phyloP scores from a whole-genome alignment of 2,797 vertebrate species.

The Borostomias antarcticus region DNA sequence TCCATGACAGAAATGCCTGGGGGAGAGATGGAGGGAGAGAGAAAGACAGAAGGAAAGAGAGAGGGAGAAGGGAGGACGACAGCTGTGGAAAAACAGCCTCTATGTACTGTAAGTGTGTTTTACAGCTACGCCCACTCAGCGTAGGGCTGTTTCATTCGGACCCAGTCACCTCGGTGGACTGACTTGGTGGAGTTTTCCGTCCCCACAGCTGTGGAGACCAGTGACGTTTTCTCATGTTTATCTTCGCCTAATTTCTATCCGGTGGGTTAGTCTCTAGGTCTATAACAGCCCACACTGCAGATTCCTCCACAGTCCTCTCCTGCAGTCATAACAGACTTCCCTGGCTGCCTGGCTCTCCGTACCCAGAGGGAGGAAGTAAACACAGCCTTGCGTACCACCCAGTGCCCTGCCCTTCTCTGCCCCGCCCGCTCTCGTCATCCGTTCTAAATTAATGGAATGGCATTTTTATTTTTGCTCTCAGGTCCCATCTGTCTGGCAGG shows the following conservation, averaged over 20 bases:
- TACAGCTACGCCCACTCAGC: constrained; percentile 3
- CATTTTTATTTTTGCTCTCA: background rate
- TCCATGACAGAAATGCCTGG: constrained; percentile 4
- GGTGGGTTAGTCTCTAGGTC: constrained; percentile 18
- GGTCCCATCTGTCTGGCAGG: background rate
- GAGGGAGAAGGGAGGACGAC: constrained; percentile 6
- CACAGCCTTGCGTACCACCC: constrained; percentile 37
- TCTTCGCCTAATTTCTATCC: constrained; percentile 24
- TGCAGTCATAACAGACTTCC: constrained; percentile 46
- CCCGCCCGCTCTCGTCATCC: constrained; percentile 18
- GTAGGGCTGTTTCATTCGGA: constrained; percentile 42
- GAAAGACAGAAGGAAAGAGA: background rate
- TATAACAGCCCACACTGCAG: constrained; percentile 21
- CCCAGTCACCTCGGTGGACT: constrained; percentile 17
- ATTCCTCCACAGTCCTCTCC: constrained; percentile 19
- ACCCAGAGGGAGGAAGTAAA: constrained; percentile 58
- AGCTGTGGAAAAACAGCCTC: constrained; percentile 20
- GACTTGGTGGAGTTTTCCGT: constrained; percentile 46
- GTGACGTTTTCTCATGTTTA: constrained; percentile 33
- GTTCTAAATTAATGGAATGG: constrained; percentile 18
- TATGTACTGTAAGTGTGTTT: background rate
- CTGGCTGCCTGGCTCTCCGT: constrained; percentile 35
- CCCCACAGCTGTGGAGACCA: constrained; percentile 48
- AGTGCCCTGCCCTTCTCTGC: constrained; percentile 39
- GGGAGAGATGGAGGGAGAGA: background rate